Percentiles rank a stretch among this genome's conserved stretches.
Conservation (phyloP, 2,113 vertebrate genomes). For the Pluvialis apricaria region DNA sequence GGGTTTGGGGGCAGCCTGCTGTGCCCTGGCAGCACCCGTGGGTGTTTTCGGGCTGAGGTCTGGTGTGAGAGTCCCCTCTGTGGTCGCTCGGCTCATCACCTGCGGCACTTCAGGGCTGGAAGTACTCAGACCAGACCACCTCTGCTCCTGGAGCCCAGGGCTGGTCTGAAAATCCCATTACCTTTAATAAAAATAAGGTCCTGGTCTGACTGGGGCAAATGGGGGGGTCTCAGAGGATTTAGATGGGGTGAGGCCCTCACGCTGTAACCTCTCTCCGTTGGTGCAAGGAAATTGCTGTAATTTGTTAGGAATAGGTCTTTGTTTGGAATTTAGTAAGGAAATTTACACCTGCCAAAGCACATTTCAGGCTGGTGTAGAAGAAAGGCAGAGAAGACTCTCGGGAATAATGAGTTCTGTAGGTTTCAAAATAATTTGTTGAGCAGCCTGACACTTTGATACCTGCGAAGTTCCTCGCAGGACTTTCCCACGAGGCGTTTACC, state of each 20-base stretch:
- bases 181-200: background rate
- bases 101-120: background rate
- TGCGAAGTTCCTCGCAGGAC: background rate
- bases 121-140: background rate
- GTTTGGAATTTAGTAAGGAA: background rate
- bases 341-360: background rate
- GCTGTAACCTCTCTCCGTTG: background rate
- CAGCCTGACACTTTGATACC: background rate
- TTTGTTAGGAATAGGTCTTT: background rate
- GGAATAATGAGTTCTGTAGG: background rate
- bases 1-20: background rate
- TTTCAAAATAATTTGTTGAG: background rate
- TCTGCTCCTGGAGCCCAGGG: background rate
- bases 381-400: background rate
- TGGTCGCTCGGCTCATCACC: fast-evolving
- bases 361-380: background rate
- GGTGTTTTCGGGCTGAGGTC: background rate
- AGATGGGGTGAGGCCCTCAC: background rate
- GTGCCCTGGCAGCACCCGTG: background rate
- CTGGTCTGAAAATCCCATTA: background rate
- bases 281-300: background rate
- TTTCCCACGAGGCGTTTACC: background rate
- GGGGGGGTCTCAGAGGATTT: background rate
- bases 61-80: background rate
- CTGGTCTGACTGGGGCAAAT: background rate